Evolutionary conservation across 2,888 invertebrate genomes (phyloP), one percentile per base, ranked within the genome.

Genomic region (Auanema freiburgensis): DNA sequence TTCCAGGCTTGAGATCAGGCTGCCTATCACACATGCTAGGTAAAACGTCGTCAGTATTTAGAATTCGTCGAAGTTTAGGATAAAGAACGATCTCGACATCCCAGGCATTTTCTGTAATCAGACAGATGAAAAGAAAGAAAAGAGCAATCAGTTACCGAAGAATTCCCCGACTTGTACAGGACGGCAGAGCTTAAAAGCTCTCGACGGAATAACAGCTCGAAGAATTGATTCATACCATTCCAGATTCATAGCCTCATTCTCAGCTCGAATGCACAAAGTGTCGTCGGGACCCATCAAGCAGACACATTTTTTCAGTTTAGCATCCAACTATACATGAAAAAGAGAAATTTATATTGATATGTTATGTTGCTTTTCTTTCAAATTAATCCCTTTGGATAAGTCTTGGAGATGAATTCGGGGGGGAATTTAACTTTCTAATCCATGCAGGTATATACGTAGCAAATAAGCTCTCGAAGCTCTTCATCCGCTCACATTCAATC

Each of bases 211-310:
- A 25, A 70, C 54, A 1, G 74, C 66, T 44, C 57, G 60, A n/a
- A 74, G 57, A 16, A 76, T 59, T 8, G 70, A 64, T 14, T 67
- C 57, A 55, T 57, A 68, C 78, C 78, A 77, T 40, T 74, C 68
- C 10, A 44, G 42, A 24, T 61, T 72, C 49, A 55, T 50, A 40
- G 33, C 14, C 14, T 66, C 66, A 11, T 41, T 59, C 4, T 71
- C 78, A 8, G 66, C 69, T 43, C 59, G 53, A 43, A 78, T 66
- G 40, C 74, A 64, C n/a, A 77, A 62, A 12, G 78, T 74, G 14
- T 76, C 76, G 55, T 77, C 75, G 2, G 75, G 74, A 16, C 67
- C 68, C 76, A 77, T 77, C 63, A 77, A 51, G 23, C 74, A 76
- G 18, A 79, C 49, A 59, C 74, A 77, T 51, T 63, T 58, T 43